Conservation (phyloP, 2,113 vertebrate genomes). For the Atrichornis clamosus region DNA sequence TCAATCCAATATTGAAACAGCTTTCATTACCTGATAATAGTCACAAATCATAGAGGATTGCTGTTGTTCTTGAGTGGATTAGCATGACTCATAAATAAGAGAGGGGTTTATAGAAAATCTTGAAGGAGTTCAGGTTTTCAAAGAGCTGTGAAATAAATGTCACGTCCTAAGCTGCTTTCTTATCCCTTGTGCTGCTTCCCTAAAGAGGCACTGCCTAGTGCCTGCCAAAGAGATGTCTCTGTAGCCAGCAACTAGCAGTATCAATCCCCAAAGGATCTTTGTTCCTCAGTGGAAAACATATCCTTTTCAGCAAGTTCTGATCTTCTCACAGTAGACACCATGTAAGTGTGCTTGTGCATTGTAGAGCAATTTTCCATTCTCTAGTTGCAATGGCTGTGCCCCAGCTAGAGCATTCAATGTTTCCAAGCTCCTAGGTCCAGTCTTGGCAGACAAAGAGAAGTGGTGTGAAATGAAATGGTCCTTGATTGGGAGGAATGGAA, state of each 20-base stretch:
- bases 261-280: not conserved
- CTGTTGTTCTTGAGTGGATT: not conserved
- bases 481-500: not conserved
- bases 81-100: not conserved
- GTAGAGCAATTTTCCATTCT: not conserved
- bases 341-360: not conserved
- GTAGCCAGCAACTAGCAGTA: not conserved
- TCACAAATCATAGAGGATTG: not conserved
- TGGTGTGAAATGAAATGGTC: not conserved
- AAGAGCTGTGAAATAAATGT: not conserved
- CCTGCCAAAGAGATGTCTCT: not conserved
- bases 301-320: not conserved
- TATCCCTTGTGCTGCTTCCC: fast-evolving
- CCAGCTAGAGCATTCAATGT: not conserved
- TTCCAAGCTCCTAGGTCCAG: not conserved
- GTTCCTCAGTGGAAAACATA: not conserved
- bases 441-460: not conserved
- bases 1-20: not conserved
- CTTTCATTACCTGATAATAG: not conserved
- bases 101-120: not conserved
- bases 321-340: not conserved
- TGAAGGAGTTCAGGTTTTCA: not conserved
- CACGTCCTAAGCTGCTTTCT: not conserved
- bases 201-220: not conserved
- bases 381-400: not conserved